Evolutionary conservation across 2,888 invertebrate genomes (phyloP).

Genomic region (Hypolimnas misippus): DNA sequence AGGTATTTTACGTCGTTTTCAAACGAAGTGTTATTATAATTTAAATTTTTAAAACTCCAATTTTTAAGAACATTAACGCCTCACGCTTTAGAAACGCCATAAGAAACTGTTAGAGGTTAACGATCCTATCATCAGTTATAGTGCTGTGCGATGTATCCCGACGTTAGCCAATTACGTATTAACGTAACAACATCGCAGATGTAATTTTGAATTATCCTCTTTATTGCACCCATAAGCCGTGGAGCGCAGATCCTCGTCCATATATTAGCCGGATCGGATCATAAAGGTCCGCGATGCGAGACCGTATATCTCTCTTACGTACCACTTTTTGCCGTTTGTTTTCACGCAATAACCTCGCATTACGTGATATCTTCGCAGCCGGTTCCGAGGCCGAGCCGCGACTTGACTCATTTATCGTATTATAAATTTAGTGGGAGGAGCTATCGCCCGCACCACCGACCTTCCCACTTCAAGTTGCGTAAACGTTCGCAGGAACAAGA

Average conservation of each 20-base stretch:
- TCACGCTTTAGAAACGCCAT: conserved; percentile 10
- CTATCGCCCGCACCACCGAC: conserved; percentile 62
- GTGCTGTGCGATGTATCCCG: conserved; percentile 22
- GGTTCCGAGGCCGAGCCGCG: conserved; percentile 62
- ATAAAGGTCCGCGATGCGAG: conserved; percentile 69
- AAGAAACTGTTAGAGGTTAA: conserved; percentile 27
- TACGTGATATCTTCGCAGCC: conserved; percentile 73
- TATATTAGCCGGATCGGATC: conserved; percentile 70
- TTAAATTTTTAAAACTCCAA: too few species aligned
- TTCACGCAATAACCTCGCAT: conserved; percentile 76
- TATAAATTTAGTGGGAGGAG: conserved; percentile 82
- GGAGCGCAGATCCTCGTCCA: conserved; percentile 67
- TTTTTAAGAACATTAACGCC: not conserved
- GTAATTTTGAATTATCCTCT: conserved; percentile 76
- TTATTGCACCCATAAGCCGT: conserved; percentile 67
- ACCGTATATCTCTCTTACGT: conserved; percentile 69
- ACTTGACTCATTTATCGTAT: conserved; percentile 79
- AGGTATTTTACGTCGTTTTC: too few species aligned
- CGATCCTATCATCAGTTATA: conserved; percentile 30
- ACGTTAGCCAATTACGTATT: conserved; percentile 55
- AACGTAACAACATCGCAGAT: conserved; percentile 67
- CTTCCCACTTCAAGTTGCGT: conserved; percentile 72
- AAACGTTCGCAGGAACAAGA: conserved; percentile 66
- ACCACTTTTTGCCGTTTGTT: conserved; percentile 70
- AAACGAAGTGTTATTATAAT: too few species aligned